A percentile compares a stretch with the other conserved stretches of the same genome.
phyloP scores from a whole-genome alignment of 2,113 vertebrate species.

The Carettochelys insculpta region DNA sequence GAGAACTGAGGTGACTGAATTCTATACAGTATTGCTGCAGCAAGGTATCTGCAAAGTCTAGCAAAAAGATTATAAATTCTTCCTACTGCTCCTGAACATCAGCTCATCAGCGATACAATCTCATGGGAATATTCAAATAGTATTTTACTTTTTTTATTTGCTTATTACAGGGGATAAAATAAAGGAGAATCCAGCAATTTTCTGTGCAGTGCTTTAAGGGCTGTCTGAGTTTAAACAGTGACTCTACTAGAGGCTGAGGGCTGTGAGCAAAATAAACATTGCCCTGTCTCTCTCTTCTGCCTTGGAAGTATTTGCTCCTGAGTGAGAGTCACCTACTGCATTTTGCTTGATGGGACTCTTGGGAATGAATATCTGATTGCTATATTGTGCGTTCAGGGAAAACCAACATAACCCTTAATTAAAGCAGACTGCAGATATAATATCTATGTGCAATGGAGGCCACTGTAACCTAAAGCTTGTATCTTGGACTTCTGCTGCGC shows the following conservation, averaged over 20 bases:
- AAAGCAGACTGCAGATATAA: background rate
- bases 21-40: constrained; percentile 58
- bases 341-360: background rate
- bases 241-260: background rate
- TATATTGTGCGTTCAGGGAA: background rate
- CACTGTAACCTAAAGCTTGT: background rate
- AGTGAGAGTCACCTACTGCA: background rate
- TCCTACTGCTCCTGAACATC: background rate
- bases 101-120: background rate
- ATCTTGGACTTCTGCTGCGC: background rate
- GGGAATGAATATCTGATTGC: background rate
- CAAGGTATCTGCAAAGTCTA: constrained; percentile 35
- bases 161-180: background rate
- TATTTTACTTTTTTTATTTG: background rate
- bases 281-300: background rate
- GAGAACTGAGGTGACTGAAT: constrained; percentile 48
- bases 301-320: background rate
- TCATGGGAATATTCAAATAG: background rate
- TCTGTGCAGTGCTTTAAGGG: background rate
- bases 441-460: background rate
- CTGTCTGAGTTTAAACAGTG: background rate
- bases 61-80: background rate
- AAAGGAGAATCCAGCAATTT: background rate
- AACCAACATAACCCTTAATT: background rate
- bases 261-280: background rate